A percentile compares a stretch with the other conserved stretches of the same genome.
Evolutionary conservation across 1,140 invertebrate species (phyloP).

Genomic region (Drosophila pallidifrons): DNA sequence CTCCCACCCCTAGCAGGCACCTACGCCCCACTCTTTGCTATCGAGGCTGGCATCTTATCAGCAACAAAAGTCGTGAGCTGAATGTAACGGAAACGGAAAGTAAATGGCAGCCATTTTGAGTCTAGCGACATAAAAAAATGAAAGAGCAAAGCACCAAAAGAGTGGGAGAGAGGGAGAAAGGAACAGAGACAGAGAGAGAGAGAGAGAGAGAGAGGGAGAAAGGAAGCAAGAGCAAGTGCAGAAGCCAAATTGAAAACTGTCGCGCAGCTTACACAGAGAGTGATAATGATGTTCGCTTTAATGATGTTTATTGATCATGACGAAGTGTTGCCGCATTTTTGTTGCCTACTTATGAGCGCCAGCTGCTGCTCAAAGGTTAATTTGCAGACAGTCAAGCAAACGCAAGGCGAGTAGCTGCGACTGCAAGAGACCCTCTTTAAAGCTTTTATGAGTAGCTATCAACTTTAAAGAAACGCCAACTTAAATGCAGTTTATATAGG

Average conservation of each 20-base stretch:
- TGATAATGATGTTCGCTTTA: slow-evolving; percentile 1
- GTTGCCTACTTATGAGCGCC: slow-evolving; percentile 50
- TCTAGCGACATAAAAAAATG: slow-evolving; percentile 20
- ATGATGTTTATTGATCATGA: slow-evolving; percentile 31
- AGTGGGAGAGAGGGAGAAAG: neutral
- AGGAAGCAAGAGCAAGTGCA: neutral
- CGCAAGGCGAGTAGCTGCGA: neutral
- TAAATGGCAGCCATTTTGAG: slow-evolving; percentile 71
- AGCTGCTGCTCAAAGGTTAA: slow-evolving; percentile 38
- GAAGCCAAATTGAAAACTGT: slow-evolving; percentile 43
- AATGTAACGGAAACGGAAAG: slow-evolving; percentile 80
- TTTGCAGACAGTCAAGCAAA: slow-evolving; percentile 19
- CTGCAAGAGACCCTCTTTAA: slow-evolving; percentile 4
- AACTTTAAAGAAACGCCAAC: neutral
- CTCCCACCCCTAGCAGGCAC: neutral
- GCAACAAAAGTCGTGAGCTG: slow-evolving; percentile 70
- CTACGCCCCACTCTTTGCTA: neutral
- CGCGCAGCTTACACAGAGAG: slow-evolving; percentile 22
- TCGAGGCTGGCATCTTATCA: slow-evolving; percentile 66
- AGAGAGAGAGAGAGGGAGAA: neutral
- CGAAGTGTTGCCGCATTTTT: slow-evolving; percentile 20
- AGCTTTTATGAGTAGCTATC: neutral
- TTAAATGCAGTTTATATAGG: no score
- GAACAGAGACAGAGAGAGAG: neutral
- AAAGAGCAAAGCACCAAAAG: neutral